Conservation (phyloP, 37 sponge, comb jelly and placozoan species). For the Aplysina aerophoba region DNA sequence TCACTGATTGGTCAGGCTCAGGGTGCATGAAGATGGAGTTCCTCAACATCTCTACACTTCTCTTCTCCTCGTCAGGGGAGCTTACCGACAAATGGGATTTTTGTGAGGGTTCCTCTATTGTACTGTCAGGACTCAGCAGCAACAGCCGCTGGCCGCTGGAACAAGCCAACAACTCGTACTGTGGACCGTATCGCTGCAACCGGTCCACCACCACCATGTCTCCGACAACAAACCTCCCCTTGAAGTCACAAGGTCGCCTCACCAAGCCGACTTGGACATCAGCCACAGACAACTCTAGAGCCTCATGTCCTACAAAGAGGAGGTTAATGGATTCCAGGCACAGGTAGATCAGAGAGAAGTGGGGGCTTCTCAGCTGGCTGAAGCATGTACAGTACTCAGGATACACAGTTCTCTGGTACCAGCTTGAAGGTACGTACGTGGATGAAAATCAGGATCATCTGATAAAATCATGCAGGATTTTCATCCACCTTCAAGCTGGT, state of each 20-base stretch:
- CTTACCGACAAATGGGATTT: not conserved
- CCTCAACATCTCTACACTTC: not conserved
- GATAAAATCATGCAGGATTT: too few species aligned
- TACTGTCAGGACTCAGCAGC: not conserved
- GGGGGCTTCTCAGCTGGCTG: too few species aligned
- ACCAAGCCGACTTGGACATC: conserved; percentile 51
- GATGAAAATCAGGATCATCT: too few species aligned
- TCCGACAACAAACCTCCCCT: conserved; percentile 53
- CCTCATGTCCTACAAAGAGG: conserved; percentile 35
- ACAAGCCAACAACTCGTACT: conserved; percentile 78
- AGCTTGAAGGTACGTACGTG: too few species aligned
- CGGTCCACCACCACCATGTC: conserved; percentile 82
- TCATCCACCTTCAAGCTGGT: too few species aligned
- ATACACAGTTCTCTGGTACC: too few species aligned
- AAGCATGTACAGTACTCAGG: too few species aligned
- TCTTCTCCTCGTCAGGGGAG: not conserved
- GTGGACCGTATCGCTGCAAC: conserved; percentile 83
- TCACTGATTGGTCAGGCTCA: not conserved
- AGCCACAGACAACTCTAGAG: conserved; percentile 61
- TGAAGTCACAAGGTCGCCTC: conserved; percentile 68
- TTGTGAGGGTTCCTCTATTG: not conserved
- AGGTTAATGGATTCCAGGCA: not conserved
- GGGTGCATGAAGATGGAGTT: not conserved
- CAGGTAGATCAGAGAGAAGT: not conserved
- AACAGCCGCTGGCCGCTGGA: conserved; percentile 46